Evolutionary conservation across 2,888 invertebrate species (phyloP), one percentile per base, ranked within the genome.

Genomic region (Drosophila paramelanica): DNA sequence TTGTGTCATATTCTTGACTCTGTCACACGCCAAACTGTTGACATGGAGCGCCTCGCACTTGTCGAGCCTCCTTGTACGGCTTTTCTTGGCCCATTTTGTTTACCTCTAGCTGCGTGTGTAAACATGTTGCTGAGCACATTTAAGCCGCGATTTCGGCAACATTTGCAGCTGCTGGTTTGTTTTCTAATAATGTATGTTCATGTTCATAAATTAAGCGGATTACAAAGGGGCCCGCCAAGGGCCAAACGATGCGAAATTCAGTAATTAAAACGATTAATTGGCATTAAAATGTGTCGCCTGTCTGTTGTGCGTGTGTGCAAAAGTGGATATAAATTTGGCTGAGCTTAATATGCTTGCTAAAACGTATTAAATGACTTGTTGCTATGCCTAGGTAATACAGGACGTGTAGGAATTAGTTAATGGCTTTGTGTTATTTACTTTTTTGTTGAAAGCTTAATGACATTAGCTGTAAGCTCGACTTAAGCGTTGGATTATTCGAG

Each of bases 121-220:
- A 74, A 77, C 75, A 72, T 68, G 59, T 55, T 65, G 59, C 47
- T 74, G 31, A 62, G 57, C 62, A 36, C 7, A 42, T 68, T 65
- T 76, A 74, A 74, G 79, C 62, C 70, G 46, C 66, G 75, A 61
- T 70, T 66, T 68, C 45, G 45, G 46, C 62, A 71, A 47, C 66
- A 55, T 73, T 64, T 64, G 23, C 58, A 61, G 56, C 56, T 64
- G 56, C 49, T 59, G 55, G 25, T 45, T 62, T 43, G 51, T 57
- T 59, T 55, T 68, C 67, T 57, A 59, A 76, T 67, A 74, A 70
- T 69, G 58, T 52, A 50, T 67, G 61, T 46, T 74, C 56, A 55
- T 65, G 69, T 73, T 77, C 74, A 89, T 79, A 89, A 84, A 84
- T 88, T 87, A 85, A 87, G 89, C 82, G 67, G 89, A 81, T 85